Percentiles rank a stretch among this genome's conserved stretches.
phyloP scores from a whole-genome alignment of 2,113 vertebrate genomes.

The Elaphurus davidianus region DNA sequence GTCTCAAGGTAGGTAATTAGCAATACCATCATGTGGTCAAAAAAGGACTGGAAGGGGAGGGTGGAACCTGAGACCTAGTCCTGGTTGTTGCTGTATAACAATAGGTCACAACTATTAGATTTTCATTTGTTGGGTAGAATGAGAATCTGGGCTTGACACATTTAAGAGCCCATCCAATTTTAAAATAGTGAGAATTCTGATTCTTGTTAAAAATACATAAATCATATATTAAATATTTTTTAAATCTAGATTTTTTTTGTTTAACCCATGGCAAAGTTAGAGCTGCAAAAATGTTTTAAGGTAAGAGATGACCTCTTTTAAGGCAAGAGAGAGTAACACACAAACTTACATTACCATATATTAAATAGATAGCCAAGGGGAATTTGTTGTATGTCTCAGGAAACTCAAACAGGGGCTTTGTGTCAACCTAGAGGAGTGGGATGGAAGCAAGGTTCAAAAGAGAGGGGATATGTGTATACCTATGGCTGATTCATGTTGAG shows the following conservation, averaged over 20 bases:
- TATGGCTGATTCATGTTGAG: not conserved
- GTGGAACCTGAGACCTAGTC: not conserved
- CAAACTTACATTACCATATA: not conserved
- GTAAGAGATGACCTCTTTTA: not conserved
- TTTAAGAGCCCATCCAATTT: not conserved
- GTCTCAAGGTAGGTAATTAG: not conserved
- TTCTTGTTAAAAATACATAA: slow-evolving; percentile 17
- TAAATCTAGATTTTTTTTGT: slow-evolving; percentile 21
- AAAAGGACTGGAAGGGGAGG: not conserved
- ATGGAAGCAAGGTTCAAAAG: not conserved
- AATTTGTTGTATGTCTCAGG: not conserved
- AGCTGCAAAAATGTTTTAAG: slow-evolving; percentile 43
- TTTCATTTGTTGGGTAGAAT: not conserved
- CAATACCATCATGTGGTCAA: not conserved
- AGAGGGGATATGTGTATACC: not conserved
- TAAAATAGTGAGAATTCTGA: not conserved
- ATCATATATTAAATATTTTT: not conserved
- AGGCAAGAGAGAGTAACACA: not conserved
- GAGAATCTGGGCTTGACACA: not conserved
- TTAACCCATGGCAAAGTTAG: slow-evolving; percentile 32
- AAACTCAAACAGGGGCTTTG: not conserved
- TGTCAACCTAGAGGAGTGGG: not conserved
- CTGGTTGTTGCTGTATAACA: not conserved
- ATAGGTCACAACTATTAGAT: not conserved
- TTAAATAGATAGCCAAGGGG: not conserved